Evolutionary conservation across 2,797 vertebrate genomes (phyloP).

Genomic region (Anolis apletophallus): DNA sequence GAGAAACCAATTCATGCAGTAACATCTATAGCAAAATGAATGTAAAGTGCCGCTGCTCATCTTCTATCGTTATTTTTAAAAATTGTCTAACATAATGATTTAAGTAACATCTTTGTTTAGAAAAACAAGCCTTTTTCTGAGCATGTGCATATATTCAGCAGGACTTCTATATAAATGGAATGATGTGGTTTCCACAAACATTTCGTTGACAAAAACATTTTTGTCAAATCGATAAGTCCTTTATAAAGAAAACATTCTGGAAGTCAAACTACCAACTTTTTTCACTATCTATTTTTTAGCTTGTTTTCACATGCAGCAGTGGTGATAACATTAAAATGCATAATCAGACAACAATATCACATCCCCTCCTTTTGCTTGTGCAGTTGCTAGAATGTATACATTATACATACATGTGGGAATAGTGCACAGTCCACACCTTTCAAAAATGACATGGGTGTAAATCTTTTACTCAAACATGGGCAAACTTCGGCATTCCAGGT

Average conservation of each 20-base stretch:
- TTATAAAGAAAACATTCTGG: constrained; percentile 1
- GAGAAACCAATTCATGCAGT: constrained; percentile 55
- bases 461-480: too few species aligned
- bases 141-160: background rate
- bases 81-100: constrained; percentile 35
- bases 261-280: background rate
- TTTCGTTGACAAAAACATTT: constrained; percentile 3
- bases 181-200: constrained; percentile 41
- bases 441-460: too few species aligned
- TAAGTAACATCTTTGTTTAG: constrained; percentile 29
- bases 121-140: constrained; percentile 46
- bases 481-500: too few species aligned
- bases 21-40: constrained; percentile 41
- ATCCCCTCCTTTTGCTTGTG: background rate
- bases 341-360: background rate
- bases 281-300: background rate
- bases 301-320: background rate
- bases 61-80: constrained; percentile 31
- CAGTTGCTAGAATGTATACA: background rate
- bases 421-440: background rate
- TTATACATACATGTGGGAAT: background rate
- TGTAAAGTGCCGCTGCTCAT: constrained; percentile 50
- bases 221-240: background rate
- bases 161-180: constrained; percentile 5
- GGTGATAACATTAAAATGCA: background rate